phyloP scores from a whole-genome alignment of 2,888 invertebrate genomes.

The Cyclophora punctaria region DNA sequence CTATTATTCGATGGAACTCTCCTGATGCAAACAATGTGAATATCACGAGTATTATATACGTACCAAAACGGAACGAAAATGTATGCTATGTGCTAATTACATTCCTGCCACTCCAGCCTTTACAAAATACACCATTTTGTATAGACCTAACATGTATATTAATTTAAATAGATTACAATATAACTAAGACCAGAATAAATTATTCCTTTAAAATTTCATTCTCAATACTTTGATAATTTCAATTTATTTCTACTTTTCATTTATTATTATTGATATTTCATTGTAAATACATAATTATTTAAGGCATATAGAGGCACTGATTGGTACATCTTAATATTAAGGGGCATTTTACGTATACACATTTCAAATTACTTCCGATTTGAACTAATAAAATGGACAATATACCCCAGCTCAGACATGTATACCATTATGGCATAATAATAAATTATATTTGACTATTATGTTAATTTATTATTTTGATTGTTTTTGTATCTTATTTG shows the following conservation, averaged over 20 bases:
- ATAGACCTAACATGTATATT: no score
- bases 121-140: slow-evolving; percentile 9
- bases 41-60: no score
- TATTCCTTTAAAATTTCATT: slow-evolving; percentile 13
- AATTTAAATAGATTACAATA: slow-evolving; percentile 46
- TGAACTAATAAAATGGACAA: background rate
- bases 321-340: slow-evolving; percentile 4
- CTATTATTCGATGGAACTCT: slow-evolving; percentile 10
- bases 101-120: no score
- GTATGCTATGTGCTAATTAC: no score
- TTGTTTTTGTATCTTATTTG: slow-evolving; percentile 63
- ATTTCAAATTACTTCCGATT: background rate
- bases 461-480: slow-evolving; percentile 27
- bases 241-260: background rate
- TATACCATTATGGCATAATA: slow-evolving; percentile 41
- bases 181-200: slow-evolving; percentile 55
- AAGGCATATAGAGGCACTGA: slow-evolving; percentile 21
- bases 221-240: slow-evolving; percentile 29
- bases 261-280: slow-evolving; percentile 15
- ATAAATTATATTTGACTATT: slow-evolving; percentile 43
- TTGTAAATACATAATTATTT: slow-evolving; percentile 20
- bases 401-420: background rate
- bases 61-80: background rate
- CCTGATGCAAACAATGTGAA: slow-evolving; percentile 6
- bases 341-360: slow-evolving; percentile 5